Evolutionary conservation across 2,113 vertebrate genomes (phyloP), one percentile per base, ranked within the genome.

Genomic region (Morphnarchus princeps): DNA sequence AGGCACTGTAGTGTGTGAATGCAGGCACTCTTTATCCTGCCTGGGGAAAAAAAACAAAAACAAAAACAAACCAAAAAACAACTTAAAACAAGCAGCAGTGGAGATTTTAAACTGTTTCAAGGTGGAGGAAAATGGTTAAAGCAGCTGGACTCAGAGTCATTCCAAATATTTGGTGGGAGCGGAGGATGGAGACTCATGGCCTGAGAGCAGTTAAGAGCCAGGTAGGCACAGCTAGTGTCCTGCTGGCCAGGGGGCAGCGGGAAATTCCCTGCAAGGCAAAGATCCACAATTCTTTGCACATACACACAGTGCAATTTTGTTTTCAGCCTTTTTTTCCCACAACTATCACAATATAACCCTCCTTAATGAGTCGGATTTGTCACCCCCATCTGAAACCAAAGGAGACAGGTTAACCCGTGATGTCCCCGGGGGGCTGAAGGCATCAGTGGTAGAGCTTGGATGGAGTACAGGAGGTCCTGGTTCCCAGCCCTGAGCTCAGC

Each of bases 91-190:
- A 91, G 86, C 92, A 94, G 96, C 78, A 63, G 89, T 80, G 85
- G 38, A 47, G 74, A 62, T 42, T 70, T 76, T 47, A 4, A 38
- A 57, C 29, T 26, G 73, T 29, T 47, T 50, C 26, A 38, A 78
- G 83, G 96, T 40, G 93, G 90, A 92, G 80, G 76, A 14, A 19
- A 84, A 90, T 93, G 94, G 63, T 78, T 11, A 66, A 93, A 93
- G 91, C 93, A 96, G 94, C 52, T 8, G 92, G 78, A 83, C 49
- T 79, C 8, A 3, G 83, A 63, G 94, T 79, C 1, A 2, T 43
- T 54, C 49, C 2, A 1, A 82, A 59, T 9, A 4, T 62, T 52
- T 73, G 54, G 57, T 90, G 84, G 90, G 74, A 90, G 92, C 13
- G 1, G 95, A 76, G 95, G 92, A 95, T 69, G 93, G 59, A 94